Conservation (phyloP, 2,113 vertebrate species). For the Malurus melanocephalus region DNA sequence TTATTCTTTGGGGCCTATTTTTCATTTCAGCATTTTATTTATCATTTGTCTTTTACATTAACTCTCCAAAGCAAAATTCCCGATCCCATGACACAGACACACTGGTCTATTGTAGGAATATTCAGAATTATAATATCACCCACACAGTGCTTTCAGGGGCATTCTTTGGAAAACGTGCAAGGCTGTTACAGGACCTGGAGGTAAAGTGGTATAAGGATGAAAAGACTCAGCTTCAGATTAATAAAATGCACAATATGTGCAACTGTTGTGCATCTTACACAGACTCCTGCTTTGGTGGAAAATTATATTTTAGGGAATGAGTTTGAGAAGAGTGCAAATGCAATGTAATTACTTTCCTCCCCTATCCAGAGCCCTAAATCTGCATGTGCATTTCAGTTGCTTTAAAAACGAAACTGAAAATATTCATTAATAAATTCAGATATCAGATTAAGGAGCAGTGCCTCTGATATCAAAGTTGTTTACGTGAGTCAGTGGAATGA, state of each 20-base stretch:
- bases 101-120: background rate
- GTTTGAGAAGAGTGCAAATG: background rate
- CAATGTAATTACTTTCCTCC: background rate
- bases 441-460: background rate
- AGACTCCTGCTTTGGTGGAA: background rate
- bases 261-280: background rate
- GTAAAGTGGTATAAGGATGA: background rate
- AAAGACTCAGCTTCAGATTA: background rate
- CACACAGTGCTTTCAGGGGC: background rate
- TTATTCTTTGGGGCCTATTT: background rate
- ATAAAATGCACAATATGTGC: background rate
- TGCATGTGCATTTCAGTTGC: background rate
- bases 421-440: background rate
- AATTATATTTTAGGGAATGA: background rate
- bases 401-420: background rate
- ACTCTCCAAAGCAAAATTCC: background rate
- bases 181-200: background rate
- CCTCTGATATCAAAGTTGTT: background rate
- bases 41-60: background rate
- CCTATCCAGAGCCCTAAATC: background rate
- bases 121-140: background rate
- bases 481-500: background rate
- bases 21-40: constrained; percentile 18
- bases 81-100: background rate
- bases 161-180: background rate